These are phyloP conservation scores for Pterostichus niger DNA, from an alignment of 2,888 invertebrate species.

Conservation along the genomic window DNA sequence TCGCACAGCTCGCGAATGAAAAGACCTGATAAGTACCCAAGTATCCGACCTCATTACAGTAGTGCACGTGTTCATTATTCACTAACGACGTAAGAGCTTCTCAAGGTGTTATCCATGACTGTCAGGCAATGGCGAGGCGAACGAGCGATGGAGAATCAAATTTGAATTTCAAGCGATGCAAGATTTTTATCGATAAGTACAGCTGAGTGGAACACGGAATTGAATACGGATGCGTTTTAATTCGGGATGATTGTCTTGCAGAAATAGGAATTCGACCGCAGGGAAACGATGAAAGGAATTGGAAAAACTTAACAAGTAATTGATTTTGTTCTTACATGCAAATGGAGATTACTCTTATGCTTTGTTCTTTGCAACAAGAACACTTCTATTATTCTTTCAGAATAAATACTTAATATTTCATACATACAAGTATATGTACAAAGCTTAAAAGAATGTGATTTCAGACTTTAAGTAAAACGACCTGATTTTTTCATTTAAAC, in stretches of 20 bases:
- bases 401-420: no score
- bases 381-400: no score
- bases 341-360: no score
- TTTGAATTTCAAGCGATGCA: constrained; percentile 26
- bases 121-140: background rate
- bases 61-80: constrained; percentile 37
- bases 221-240: constrained; percentile 33
- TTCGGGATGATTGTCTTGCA: constrained; percentile 25
- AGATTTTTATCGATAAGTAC: constrained; percentile 30
- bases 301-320: constrained; percentile 17
- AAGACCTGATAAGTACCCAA: constrained; percentile 18
- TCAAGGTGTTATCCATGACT: constrained; percentile 6
- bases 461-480: no score
- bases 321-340: no score
- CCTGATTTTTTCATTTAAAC: no score
- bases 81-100: constrained; percentile 37
- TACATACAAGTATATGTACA: no score
- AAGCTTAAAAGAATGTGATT: no score
- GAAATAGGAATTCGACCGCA: background rate
- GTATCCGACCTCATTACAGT: constrained; percentile 29
- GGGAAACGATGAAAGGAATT: background rate
- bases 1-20: background rate
- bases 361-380: no score
- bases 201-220: constrained; percentile 30
- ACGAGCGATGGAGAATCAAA: background rate